Percentiles rank a stretch among this genome's conserved stretches.
Conservation (phyloP, 2,113 vertebrate genomes). For the Pithys albifrons region DNA sequence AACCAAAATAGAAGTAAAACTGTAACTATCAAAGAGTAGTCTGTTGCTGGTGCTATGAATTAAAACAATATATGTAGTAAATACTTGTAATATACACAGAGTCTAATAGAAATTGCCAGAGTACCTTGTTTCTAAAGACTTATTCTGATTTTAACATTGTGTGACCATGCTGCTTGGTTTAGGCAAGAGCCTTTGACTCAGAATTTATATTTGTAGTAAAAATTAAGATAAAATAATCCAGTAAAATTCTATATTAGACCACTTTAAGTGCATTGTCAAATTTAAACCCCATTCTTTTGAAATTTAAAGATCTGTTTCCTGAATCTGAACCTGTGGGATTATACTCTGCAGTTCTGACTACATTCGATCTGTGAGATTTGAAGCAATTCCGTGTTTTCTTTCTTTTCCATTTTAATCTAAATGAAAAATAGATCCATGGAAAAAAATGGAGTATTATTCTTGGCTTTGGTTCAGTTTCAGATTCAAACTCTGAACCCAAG, state of each 20-base stretch:
- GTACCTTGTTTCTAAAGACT: not conserved
- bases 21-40: not conserved
- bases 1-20: not conserved
- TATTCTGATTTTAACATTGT: not conserved
- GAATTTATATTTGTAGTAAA: not conserved
- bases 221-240: not conserved
- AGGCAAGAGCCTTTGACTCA: not conserved
- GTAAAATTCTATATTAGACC: not conserved
- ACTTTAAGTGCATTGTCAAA: not conserved
- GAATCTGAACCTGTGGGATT: not conserved
- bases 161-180: not conserved
- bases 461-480: not conserved
- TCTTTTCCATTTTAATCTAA: constrained; percentile 14
- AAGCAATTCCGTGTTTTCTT: not conserved
- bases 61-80: not conserved
- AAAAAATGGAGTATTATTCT: constrained; percentile 30
- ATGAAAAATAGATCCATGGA: constrained; percentile 17
- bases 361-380: not conserved
- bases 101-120: not conserved
- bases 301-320: not conserved
- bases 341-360: not conserved
- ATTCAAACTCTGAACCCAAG: not conserved
- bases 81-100: not conserved
- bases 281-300: not conserved
- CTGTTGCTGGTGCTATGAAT: not conserved